phyloP scores from a whole-genome alignment of 2,888 invertebrate species.

The Oscheius sp. region DNA sequence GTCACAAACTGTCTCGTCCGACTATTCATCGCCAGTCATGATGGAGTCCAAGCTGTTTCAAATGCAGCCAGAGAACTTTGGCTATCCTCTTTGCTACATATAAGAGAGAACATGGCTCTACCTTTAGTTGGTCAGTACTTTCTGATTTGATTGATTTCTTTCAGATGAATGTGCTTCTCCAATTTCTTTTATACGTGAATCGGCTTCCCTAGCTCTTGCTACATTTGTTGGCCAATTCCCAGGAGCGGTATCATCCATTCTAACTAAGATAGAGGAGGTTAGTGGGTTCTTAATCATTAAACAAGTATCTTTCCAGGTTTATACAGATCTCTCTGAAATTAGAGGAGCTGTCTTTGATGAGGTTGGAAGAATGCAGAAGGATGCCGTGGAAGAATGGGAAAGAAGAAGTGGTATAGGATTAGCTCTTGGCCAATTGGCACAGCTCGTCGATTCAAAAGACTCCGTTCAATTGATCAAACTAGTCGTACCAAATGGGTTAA shows the following conservation, averaged over 20 bases:
- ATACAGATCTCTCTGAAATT: slow-evolving; percentile 59
- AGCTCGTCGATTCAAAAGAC: slow-evolving; percentile 31
- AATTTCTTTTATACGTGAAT: slow-evolving; percentile 77
- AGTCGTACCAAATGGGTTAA: slow-evolving; percentile 83
- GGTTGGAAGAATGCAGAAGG: slow-evolving; percentile 84
- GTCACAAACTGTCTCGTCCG: slow-evolving; percentile 40
- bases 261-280: slow-evolving; percentile 43
- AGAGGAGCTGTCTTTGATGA: slow-evolving; percentile 79
- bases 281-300: no score
- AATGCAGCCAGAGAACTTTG: slow-evolving; percentile 35
- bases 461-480: slow-evolving; percentile 42
- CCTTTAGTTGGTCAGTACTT: slow-evolving; percentile 36
- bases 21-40: slow-evolving; percentile 40
- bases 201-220: slow-evolving; percentile 84
- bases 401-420: slow-evolving; percentile 73
- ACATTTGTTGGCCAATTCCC: slow-evolving; percentile 61
- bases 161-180: slow-evolving; percentile 53
- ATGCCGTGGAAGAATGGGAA: slow-evolving; percentile 88
- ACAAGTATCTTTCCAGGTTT: no score
- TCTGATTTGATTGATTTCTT: slow-evolving; percentile 9
- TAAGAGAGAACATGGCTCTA: slow-evolving; percentile 34
- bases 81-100: slow-evolving; percentile 36
- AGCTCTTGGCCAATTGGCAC: slow-evolving; percentile 31
- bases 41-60: slow-evolving; percentile 41
- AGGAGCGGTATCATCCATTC: slow-evolving; percentile 32